Conservation (phyloP, 2,888 invertebrate genomes). For the Cephus nigrinus region DNA sequence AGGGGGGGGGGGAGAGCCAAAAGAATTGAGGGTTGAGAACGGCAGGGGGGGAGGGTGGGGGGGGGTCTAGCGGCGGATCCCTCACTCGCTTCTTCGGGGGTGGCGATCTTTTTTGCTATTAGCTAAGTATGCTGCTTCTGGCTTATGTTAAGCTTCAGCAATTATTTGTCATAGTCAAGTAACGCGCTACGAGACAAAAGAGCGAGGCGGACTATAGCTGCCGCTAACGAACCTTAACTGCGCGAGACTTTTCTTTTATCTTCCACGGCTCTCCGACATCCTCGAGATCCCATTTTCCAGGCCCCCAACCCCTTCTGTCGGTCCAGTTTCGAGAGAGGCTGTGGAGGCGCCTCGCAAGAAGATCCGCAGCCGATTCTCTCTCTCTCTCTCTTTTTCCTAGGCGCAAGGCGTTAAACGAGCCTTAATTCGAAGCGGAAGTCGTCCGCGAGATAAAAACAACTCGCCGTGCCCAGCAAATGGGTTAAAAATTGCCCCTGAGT, state of each 20-base stretch:
- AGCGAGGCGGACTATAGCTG: conserved; percentile 9
- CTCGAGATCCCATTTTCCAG: too few relatives aligned
- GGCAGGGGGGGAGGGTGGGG: too few relatives aligned
- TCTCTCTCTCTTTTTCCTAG: conserved; percentile 1
- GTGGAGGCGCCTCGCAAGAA: conserved; percentile 3
- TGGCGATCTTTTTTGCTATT: conserved; percentile 54
- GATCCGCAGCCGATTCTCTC: background rate
- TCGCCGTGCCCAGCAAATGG: conserved; percentile 20
- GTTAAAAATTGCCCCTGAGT: conserved; percentile 17
- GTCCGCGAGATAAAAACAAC: background rate
- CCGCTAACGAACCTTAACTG: too few relatives aligned
- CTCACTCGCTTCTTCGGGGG: too few relatives aligned
- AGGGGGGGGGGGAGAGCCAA: background rate
- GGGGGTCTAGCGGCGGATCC: too few relatives aligned
- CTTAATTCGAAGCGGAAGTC: conserved; percentile 5
- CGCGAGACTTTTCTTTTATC: too few relatives aligned
- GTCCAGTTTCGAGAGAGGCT: background rate
- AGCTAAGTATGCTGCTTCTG: conserved; percentile 62
- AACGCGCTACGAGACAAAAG: conserved; percentile 36
- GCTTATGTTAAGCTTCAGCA: conserved; percentile 61
- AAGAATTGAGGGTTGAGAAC: background rate
- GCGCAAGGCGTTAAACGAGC: conserved; percentile 1
- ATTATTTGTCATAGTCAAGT: conserved; percentile 61
- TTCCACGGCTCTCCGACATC: too few relatives aligned
- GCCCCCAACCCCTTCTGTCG: too few relatives aligned